These are phyloP conservation scores for Ceratina calcarata DNA, from an alignment of 1,140 invertebrate genomes.

Conservation along the genomic window DNA sequence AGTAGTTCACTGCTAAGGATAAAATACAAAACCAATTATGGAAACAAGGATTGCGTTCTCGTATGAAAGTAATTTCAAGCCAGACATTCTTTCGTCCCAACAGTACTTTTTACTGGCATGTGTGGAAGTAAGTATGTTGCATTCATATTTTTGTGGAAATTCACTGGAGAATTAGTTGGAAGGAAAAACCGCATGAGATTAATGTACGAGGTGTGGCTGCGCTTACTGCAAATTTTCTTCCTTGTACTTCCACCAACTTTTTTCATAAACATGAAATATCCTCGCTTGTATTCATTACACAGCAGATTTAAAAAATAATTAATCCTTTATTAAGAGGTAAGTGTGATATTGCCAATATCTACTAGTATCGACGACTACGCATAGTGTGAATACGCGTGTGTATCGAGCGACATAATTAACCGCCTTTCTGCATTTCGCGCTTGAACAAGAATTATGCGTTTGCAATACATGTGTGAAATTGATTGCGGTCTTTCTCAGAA, in stretches of 20 bases:
- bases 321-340: conserved; percentile 2
- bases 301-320: neutral
- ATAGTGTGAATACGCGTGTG: too few relatives aligned
- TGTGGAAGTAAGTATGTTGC: neutral
- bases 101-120: neutral
- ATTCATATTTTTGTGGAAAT: neutral
- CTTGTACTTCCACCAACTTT: neutral
- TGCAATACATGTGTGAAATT: too few relatives aligned
- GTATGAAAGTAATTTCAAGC: conserved; percentile 6
- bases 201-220: conserved; percentile 4
- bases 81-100: neutral
- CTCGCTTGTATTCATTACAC: neutral
- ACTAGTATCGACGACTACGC: too few relatives aligned
- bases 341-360: neutral
- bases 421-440: too few relatives aligned
- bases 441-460: too few relatives aligned
- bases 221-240: neutral
- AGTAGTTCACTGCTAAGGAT: neutral
- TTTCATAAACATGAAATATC: neutral
- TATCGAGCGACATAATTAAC: too few relatives aligned
- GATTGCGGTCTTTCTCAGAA: too few relatives aligned
- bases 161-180: neutral
- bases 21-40: neutral
- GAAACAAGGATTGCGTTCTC: neutral
- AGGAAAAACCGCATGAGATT: conserved; percentile 17